Evolutionary conservation across 2,888 invertebrate genomes (phyloP).

Genomic region (Cistogaster globosa): DNA sequence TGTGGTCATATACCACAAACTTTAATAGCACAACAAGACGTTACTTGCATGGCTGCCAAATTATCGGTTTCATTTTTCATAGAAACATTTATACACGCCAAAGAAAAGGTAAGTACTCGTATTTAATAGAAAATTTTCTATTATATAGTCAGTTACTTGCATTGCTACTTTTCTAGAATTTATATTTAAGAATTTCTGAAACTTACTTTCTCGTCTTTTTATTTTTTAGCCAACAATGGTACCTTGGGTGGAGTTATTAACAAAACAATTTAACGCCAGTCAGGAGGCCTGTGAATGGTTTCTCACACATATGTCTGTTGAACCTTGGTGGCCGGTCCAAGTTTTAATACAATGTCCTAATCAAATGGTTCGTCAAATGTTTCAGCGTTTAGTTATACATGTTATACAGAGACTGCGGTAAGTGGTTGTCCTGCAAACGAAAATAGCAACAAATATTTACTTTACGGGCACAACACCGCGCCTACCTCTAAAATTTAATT

Average conservation of each 20-base stretch:
- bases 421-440: constrained; percentile 44
- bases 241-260: constrained; percentile 97
- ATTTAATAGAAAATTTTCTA: constrained; percentile 6
- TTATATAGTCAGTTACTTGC: background rate
- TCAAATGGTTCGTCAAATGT: constrained; percentile 98
- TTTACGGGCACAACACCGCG: too few species aligned
- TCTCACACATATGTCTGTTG: constrained; percentile 94
- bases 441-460: too few species aligned
- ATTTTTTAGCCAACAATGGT: constrained; percentile 94
- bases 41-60: constrained; percentile 93
- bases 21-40: constrained; percentile 90
- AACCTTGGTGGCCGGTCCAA: constrained; percentile 98
- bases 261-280: constrained; percentile 96
- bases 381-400: constrained; percentile 96
- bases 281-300: constrained; percentile 96
- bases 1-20: constrained; percentile 97
- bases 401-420: constrained; percentile 95
- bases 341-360: constrained; percentile 97
- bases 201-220: background rate
- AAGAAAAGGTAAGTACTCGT: constrained; percentile 89
- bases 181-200: background rate
- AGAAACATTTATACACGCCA: constrained; percentile 98
- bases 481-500: too few species aligned
- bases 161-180: background rate
- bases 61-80: constrained; percentile 97